These are phyloP conservation scores for Willowsia nigromaculata DNA, from an alignment of 2,888 invertebrate species.

Conservation along the genomic window DNA sequence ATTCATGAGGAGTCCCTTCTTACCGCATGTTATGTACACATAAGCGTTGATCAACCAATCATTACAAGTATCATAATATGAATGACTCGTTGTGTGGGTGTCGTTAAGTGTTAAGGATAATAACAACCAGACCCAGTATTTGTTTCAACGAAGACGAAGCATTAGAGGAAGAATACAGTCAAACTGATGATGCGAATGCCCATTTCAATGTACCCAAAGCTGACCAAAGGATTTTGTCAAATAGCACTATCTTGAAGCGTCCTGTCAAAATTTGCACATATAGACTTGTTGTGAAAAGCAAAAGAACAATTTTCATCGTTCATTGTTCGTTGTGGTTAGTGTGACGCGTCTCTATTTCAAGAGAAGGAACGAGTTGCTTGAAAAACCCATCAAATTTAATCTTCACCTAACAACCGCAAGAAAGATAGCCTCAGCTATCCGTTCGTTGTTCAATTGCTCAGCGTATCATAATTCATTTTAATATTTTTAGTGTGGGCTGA, in stretches of 20 bases:
- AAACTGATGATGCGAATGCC: not conserved
- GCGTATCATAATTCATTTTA: not conserved
- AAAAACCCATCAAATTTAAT: slow-evolving; percentile 51
- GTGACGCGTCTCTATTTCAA: slow-evolving; percentile 32
- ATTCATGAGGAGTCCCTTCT: no score
- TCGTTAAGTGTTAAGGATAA: not conserved
- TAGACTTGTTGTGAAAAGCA: not conserved
- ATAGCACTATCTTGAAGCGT: not conserved
- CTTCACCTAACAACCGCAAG: not conserved
- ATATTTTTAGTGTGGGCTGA: not conserved
- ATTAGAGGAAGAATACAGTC: not conserved
- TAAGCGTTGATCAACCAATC: no score
- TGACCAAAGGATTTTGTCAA: not conserved
- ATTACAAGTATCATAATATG: not conserved
- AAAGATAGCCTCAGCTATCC: not conserved
- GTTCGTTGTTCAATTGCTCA: not conserved
- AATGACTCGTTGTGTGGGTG: not conserved
- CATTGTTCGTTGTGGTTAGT: not conserved
- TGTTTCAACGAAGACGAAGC: not conserved
- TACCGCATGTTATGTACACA: no score
- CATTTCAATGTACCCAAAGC: not conserved
- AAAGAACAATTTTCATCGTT: not conserved
- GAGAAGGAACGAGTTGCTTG: slow-evolving; percentile 33
- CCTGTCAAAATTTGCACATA: not conserved
- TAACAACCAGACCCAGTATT: not conserved